These are phyloP conservation scores for Bergia puertoricense DNA, from an alignment of 92 coral and sea anemone species.

Conservation along the genomic window DNA sequence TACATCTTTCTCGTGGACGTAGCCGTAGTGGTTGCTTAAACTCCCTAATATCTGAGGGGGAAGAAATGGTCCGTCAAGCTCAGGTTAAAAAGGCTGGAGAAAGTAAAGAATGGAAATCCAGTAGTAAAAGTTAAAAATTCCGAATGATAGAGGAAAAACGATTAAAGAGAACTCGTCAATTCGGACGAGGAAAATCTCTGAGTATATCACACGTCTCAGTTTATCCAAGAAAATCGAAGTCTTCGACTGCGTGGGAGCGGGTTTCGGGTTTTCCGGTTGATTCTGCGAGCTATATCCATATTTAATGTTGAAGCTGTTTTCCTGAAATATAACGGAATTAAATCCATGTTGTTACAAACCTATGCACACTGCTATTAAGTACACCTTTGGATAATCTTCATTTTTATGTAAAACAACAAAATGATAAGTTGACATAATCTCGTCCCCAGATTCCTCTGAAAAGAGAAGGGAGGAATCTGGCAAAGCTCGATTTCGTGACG, in stretches of 20 bases:
- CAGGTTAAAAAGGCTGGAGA: background rate
- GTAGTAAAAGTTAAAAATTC: slow-evolving; percentile 21
- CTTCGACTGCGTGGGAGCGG: background rate
- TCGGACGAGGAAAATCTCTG: slow-evolving; percentile 36
- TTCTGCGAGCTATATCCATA: background rate
- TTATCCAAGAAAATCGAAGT: background rate
- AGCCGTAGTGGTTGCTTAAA: too few relatives aligned
- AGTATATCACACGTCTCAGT: background rate
- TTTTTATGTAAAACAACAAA: too few relatives aligned
- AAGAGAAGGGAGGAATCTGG: too few relatives aligned
- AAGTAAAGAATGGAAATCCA: slow-evolving; percentile 6
- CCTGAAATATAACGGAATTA: background rate
- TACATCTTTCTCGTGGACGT: too few relatives aligned
- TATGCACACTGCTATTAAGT: background rate
- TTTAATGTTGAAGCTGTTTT: slow-evolving; percentile 17
- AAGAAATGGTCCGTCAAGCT: background rate
- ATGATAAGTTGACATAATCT: too few relatives aligned
- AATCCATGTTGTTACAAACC: background rate
- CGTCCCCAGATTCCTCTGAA: too few relatives aligned
- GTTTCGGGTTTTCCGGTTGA: background rate
- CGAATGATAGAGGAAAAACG: slow-evolving; percentile 43
- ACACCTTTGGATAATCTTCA: too few relatives aligned
- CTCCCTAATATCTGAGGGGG: background rate
- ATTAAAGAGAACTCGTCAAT: slow-evolving; percentile 52
- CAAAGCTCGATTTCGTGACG: too few relatives aligned